Evolutionary conservation across 2,113 vertebrate species (phyloP).

Genomic region (Rutilus rutilus): DNA sequence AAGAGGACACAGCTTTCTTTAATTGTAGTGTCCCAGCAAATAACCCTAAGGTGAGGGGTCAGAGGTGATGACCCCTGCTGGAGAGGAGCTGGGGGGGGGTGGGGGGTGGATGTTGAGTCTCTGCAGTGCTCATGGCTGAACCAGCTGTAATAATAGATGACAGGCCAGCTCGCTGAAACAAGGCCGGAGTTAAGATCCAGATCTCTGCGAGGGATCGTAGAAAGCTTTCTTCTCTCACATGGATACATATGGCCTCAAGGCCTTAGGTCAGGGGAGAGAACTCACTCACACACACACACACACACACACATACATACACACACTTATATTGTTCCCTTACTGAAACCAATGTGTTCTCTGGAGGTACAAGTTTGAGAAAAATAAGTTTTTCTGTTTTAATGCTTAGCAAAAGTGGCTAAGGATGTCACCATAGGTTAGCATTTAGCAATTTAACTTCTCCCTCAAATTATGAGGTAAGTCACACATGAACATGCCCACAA

Average conservation of each 20-base stretch:
- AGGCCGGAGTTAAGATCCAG: slow-evolving; percentile 55
- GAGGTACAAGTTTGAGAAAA: neutral
- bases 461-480: neutral
- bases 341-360: neutral
- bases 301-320: slow-evolving; percentile 1
- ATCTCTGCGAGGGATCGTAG: slow-evolving; percentile 61
- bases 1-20: slow-evolving; percentile 69
- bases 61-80: slow-evolving; percentile 70
- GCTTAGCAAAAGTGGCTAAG: neutral
- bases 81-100: slow-evolving; percentile 58
- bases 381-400: neutral
- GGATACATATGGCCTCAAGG: slow-evolving; percentile 19
- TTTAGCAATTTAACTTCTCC: neutral
- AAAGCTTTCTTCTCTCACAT: slow-evolving; percentile 67
- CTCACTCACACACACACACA: neutral
- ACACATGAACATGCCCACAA: neutral
- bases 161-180: slow-evolving; percentile 66
- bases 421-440: neutral
- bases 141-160: slow-evolving; percentile 81
- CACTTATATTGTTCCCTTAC: neutral
- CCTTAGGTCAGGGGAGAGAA: neutral
- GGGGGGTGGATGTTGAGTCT: slow-evolving; percentile 59
- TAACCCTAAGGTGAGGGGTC: slow-evolving; percentile 70
- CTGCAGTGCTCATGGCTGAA: slow-evolving; percentile 68
- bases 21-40: slow-evolving; percentile 72